Evolutionary conservation across 2,113 vertebrate genomes (phyloP), one percentile per base, ranked within the genome.

Genomic region (Lophotis ruficrista): DNA sequence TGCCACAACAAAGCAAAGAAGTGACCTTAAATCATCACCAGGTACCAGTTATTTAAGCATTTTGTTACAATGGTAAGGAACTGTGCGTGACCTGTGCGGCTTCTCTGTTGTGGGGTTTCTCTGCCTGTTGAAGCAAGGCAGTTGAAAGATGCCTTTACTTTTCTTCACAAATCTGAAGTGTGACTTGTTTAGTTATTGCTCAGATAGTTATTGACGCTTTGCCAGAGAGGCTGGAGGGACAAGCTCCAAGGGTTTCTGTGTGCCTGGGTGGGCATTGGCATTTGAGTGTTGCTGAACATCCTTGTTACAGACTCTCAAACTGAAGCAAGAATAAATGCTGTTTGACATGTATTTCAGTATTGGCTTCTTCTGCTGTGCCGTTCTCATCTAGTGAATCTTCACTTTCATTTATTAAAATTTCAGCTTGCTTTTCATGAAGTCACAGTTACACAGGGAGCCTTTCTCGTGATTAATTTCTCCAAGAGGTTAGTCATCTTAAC

Each of bases 311-410:
- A 93, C 37, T 91, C 66, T 84, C 68, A 89, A 94, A 72, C 84
- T 94, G 48, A 92, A 86, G 83, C 47, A 91, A 95, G 82, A 97
- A 96, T 93, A 95, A 97, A 94, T 88, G 56, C 84, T 94, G 89
- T 96, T 95, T 93, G 79, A 90, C 51, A 71, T 92, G 35, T 83
- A 69, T 92, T 93, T 88, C 79, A 80, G n/a, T 83, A 80, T 37
- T 92, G 88, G 72, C 22, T 76, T 12, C 38, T 71, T 91, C 30
- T n/a, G 72, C 84, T 83, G 66, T 92, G 62, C 24, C 75, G 66
- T 70, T 95, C 68, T 76, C 25, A 35, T 41, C 62, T 83, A 65
- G 54, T 77, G 41, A 45, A 41, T 75, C 48, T 89, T 80, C 64
- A 27, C 50, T 91, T 76, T 60, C 71, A n/a, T 82, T 90, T 70